Conservation (phyloP, 30 jellyfish, hydroid and myxozoan species). For the Aurelia sp. region DNA sequence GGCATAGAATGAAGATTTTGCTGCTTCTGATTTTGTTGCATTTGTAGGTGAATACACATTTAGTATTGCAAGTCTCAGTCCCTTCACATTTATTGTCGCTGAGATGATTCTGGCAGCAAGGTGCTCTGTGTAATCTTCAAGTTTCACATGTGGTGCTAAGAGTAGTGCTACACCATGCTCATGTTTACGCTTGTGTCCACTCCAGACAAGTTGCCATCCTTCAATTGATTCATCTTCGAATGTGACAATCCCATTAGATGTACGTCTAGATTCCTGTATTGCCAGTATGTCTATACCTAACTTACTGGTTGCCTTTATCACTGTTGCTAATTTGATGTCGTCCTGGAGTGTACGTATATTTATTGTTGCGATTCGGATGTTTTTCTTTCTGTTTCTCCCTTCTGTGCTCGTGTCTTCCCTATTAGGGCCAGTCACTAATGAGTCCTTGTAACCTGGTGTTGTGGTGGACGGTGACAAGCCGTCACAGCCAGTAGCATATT, state of each 20-base stretch:
- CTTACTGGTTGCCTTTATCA: constrained; percentile 1
- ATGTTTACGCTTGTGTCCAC: not conserved
- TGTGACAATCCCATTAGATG: not conserved
- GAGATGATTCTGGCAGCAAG: not conserved
- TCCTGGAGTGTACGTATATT: constrained; percentile 1
- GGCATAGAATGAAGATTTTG: not conserved
- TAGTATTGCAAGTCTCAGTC: not conserved
- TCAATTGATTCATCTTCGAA: constrained; percentile 9
- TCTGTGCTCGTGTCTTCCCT: not conserved
- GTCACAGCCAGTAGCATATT: constrained; percentile 17
- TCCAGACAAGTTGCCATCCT: constrained; percentile 10
- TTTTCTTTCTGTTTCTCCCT: not conserved
- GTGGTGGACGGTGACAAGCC: not conserved
- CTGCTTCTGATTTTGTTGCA: constrained; percentile 6
- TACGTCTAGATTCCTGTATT: not conserved
- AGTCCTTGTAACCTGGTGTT: not conserved
- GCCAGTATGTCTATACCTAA: not conserved
- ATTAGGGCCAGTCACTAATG: not conserved
- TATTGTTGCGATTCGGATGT: constrained; percentile 11
- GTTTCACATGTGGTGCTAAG: constrained; percentile 16
- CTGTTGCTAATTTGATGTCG: not conserved
- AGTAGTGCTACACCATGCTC: constrained; percentile 24
- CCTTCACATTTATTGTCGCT: not conserved
- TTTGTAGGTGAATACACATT: not conserved
- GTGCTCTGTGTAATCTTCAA: not conserved